Evolutionary conservation across 1,140 invertebrate species (phyloP).

Genomic region (Papilio machaon): DNA sequence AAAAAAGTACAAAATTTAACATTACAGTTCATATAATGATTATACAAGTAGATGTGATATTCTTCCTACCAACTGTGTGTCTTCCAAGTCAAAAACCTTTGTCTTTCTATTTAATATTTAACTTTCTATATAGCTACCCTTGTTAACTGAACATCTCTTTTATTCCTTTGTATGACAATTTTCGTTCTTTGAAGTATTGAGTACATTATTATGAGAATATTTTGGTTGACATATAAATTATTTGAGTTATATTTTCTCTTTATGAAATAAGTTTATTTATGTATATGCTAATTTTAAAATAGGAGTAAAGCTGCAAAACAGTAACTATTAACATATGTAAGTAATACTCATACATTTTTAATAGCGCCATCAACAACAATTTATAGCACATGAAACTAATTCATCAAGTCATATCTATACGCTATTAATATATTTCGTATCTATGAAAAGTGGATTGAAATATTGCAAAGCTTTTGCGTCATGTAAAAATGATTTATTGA

Average conservation of each 20-base stretch:
- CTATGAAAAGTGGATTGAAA: constrained; percentile 13
- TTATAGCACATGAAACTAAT: not conserved
- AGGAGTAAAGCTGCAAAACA: too few species aligned
- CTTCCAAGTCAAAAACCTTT: not conserved
- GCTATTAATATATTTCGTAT: constrained; percentile 15
- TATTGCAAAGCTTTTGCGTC: constrained; percentile 26
- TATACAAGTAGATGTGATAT: too few species aligned
- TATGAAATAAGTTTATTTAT: not conserved
- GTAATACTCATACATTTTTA: not conserved
- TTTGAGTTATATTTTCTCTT: not conserved
- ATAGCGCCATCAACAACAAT: not conserved
- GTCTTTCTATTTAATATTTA: not conserved
- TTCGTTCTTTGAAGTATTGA: not conserved
- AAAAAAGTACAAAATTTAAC: too few species aligned
- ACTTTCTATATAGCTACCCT: not conserved
- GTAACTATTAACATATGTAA: not conserved
- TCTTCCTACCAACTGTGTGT: too few species aligned
- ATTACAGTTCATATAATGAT: too few species aligned
- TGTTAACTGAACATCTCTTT: not conserved
- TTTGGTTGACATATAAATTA: not conserved
- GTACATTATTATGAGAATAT: not conserved
- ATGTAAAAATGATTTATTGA: constrained; percentile 22
- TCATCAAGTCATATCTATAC: constrained; percentile 17
- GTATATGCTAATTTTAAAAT: not conserved
- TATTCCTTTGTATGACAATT: constrained; percentile 10